Evolutionary conservation across 2,113 vertebrate genomes (phyloP).

Genomic region (Rana temporaria): DNA sequence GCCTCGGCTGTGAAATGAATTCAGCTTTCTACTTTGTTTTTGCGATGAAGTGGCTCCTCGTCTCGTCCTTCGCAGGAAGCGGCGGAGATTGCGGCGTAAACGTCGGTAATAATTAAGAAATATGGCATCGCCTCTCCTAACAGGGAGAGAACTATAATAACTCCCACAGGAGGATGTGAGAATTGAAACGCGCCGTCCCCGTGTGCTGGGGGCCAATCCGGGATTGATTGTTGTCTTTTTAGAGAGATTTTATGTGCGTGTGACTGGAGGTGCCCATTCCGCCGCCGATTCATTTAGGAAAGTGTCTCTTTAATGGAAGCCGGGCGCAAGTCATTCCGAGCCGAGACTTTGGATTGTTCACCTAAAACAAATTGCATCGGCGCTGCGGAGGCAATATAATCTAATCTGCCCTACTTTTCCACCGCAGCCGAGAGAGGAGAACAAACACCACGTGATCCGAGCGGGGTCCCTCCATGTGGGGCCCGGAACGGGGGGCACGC

Average conservation of each 20-base stretch:
- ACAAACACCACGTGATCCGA: constrained; percentile 4
- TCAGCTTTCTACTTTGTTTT: constrained; percentile 63
- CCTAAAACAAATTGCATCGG: constrained; percentile 42
- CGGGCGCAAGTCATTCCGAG: constrained; percentile 39
- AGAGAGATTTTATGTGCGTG: constrained; percentile 53
- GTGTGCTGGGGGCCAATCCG: constrained; percentile 65
- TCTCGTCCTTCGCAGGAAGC: constrained; percentile 66
- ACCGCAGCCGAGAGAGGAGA: not conserved
- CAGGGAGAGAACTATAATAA: constrained; percentile 64
- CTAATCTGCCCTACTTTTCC: constrained; percentile 22
- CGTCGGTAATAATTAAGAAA: constrained; percentile 71
- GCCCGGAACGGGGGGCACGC: too few relatives aligned
- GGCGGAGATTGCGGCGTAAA: constrained; percentile 63
- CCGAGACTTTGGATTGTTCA: constrained; percentile 50
- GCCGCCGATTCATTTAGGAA: constrained; percentile 58
- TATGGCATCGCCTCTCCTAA: constrained; percentile 64
- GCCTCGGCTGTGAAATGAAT: constrained; percentile 60
- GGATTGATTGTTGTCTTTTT: constrained; percentile 64
- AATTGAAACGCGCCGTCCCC: constrained; percentile 65
- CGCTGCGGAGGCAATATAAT: constrained; percentile 11
- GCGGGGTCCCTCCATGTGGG: too few relatives aligned
- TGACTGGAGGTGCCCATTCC: constrained; percentile 66
- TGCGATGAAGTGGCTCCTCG: constrained; percentile 65
- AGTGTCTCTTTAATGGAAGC: constrained; percentile 15
- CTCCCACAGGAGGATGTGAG: constrained; percentile 60